Percentiles rank a stretch among this genome's conserved stretches.
Conservation (phyloP, 2,113 vertebrate species). For the Acanthochromis polyacanthus region DNA sequence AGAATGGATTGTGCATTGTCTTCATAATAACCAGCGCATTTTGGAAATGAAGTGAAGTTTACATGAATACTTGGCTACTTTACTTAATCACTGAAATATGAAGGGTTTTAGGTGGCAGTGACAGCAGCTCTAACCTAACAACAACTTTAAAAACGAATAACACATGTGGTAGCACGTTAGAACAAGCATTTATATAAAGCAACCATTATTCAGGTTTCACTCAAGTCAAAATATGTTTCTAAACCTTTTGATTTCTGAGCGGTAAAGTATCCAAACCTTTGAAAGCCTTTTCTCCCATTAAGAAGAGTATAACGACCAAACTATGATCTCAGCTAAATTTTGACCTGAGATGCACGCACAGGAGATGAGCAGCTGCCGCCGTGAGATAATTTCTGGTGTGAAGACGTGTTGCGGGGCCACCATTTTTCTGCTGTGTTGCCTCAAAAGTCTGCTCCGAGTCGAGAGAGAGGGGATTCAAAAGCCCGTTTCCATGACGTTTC, state of each 20-base stretch:
- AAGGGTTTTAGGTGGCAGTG: background rate
- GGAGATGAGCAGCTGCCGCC: constrained; percentile 34
- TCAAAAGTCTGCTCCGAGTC: constrained; percentile 77
- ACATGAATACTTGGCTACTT: background rate
- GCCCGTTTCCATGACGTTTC: constrained; percentile 56
- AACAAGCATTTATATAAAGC: too few species aligned
- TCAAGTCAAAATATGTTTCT: too few species aligned
- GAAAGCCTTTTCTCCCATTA: too few species aligned
- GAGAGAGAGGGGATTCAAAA: constrained; percentile 60
- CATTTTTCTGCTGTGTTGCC: constrained; percentile 82
- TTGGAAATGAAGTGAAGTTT: background rate
- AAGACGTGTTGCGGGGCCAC: constrained; percentile 88
- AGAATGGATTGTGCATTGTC: background rate
- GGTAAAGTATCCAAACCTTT: too few species aligned
- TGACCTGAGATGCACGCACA: constrained; percentile 59
- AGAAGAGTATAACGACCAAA: too few species aligned
- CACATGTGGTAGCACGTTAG: too few species aligned
- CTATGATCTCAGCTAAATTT: too few species aligned
- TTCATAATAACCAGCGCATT: background rate
- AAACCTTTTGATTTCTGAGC: too few species aligned
- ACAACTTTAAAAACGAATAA: too few species aligned
- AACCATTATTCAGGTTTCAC: too few species aligned
- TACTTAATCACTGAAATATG: background rate
- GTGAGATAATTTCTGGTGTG: constrained; percentile 69
- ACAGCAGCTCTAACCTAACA: too few species aligned